A percentile compares a stretch with the other conserved stretches of the same genome.
Evolutionary conservation across 2,797 vertebrate species (phyloP).

Genomic region (Sparidentex hasta): DNA sequence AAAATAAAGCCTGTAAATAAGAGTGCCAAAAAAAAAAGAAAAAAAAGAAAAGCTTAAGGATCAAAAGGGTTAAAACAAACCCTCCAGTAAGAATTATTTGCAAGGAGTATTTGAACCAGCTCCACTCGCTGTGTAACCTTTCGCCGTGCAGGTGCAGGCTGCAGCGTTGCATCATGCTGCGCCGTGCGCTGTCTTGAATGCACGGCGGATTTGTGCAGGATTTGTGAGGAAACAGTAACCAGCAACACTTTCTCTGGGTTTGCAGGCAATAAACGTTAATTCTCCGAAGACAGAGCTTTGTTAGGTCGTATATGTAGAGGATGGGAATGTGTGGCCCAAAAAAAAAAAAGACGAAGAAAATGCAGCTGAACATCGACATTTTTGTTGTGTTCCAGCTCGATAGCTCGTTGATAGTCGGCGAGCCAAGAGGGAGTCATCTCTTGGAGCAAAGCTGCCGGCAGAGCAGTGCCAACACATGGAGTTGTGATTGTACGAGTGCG

Average conservation of each 20-base stretch:
- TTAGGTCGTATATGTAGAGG: constrained; percentile 1
- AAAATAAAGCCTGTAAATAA: too few relatives aligned
- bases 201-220: neutral
- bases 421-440: constrained; percentile 19
- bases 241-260: constrained; percentile 8
- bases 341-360: neutral
- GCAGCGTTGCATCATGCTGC: constrained; percentile 58
- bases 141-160: constrained; percentile 43
- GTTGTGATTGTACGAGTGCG: constrained; percentile 24
- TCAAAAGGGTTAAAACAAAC: constrained; percentile 25
- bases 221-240: constrained; percentile 23
- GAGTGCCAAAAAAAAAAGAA: neutral
- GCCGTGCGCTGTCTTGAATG: neutral
- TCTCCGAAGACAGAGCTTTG: neutral
- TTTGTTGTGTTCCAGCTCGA: constrained; percentile 19
- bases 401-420: neutral
- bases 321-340: neutral
- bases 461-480: constrained; percentile 20
- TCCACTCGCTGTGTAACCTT: constrained; percentile 23
- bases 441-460: constrained; percentile 30
- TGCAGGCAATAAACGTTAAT: constrained; percentile 8
- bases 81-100: constrained; percentile 11
- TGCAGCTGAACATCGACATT: constrained; percentile 9
- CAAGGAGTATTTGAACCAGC: constrained; percentile 25
- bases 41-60: neutral